A percentile compares a stretch with the other conserved stretches of the same genome.
Evolutionary conservation across 2,888 invertebrate species (phyloP).

Genomic region (Amorpha juglandis): DNA sequence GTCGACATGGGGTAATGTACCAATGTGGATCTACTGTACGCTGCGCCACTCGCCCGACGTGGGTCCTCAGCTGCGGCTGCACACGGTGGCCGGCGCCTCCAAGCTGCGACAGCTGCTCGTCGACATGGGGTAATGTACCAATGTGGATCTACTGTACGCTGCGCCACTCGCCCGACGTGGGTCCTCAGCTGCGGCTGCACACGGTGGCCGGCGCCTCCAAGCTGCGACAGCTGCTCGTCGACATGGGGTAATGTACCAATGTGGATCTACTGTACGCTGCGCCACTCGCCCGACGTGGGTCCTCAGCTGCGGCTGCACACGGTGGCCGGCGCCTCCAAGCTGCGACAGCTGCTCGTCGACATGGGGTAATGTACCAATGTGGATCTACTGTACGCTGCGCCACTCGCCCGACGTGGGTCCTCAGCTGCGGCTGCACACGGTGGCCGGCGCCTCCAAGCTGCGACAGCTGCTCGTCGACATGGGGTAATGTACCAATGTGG

Average conservation of each 20-base stretch:
- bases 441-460: slow-evolving; percentile 92
- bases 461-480: slow-evolving; percentile 95
- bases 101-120: slow-evolving; percentile 93
- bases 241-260: slow-evolving; percentile 93
- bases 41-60: slow-evolving; percentile 91
- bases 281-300: slow-evolving; percentile 91
- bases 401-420: slow-evolving; percentile 92
- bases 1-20: slow-evolving; percentile 95
- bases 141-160: too few species aligned
- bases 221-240: slow-evolving; percentile 93
- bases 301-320: slow-evolving; percentile 94
- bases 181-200: slow-evolving; percentile 93
- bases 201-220: slow-evolving; percentile 92
- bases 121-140: slow-evolving; percentile 93
- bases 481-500: too few species aligned
- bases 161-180: slow-evolving; percentile 90
- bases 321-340: slow-evolving; percentile 90
- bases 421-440: slow-evolving; percentile 92
- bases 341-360: slow-evolving; percentile 94
- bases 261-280: too few species aligned
- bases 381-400: too few species aligned
- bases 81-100: slow-evolving; percentile 93
- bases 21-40: too few species aligned
- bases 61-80: slow-evolving; percentile 92
- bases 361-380: slow-evolving; percentile 92